Conservation (phyloP, 2,888 invertebrate species). For the Epicampocera succincta region DNA sequence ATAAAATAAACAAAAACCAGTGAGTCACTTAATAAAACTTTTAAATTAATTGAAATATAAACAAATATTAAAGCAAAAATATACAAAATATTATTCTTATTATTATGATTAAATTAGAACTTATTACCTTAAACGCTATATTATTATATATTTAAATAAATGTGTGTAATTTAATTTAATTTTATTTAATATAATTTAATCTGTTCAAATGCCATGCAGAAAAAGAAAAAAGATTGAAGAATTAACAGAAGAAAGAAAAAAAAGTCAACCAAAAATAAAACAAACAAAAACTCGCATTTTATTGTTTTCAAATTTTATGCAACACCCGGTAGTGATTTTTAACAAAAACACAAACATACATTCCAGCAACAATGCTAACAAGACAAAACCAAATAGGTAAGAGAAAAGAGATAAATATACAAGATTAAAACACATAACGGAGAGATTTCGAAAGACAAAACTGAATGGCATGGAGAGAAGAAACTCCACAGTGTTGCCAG, state of each 20-base stretch:
- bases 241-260: conserved; percentile 24
- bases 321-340: conserved; percentile 50
- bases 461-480: too few relatives aligned
- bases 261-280: conserved; percentile 30
- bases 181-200: conserved; percentile 54
- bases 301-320: conserved; percentile 59
- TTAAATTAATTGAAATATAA: conserved; percentile 51
- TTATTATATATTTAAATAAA: conserved; percentile 71
- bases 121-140: conserved; percentile 61
- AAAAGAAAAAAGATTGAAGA: conserved; percentile 43
- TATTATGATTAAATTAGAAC: conserved; percentile 58
- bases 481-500: too few relatives aligned
- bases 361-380: not conserved
- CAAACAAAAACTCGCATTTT: conserved; percentile 68
- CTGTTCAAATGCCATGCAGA: conserved; percentile 53
- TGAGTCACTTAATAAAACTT: conserved; percentile 29
- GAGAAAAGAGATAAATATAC: conserved; percentile 8
- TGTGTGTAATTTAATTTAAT: conserved; percentile 70
- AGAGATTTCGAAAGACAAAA: not conserved
- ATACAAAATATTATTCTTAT: conserved; percentile 49
- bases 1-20: conserved; percentile 35
- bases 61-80: conserved; percentile 24
- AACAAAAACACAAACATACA: conserved; percentile 15
- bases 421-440: not conserved
- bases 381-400: not conserved